Percentiles rank a stretch among this genome's conserved stretches.
Conservation (phyloP, 2,113 vertebrate genomes). For the Agapornis roseicollis region DNA sequence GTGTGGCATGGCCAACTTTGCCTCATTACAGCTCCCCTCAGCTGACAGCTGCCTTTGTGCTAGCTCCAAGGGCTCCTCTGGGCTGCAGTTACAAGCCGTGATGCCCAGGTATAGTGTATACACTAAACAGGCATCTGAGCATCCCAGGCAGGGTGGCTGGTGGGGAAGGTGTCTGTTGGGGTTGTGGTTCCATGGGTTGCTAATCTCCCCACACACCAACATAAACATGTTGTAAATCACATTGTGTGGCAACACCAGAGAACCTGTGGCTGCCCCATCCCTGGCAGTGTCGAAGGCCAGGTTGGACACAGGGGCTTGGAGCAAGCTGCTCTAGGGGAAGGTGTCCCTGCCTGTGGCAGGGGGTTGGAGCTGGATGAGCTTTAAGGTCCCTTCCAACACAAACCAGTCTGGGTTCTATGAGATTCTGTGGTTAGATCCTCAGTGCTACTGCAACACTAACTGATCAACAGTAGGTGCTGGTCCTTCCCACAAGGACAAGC, state of each 20-base stretch:
- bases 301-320: not conserved
- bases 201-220: not conserved
- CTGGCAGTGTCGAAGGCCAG: not conserved
- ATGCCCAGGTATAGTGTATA: not conserved
- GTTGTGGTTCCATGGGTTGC: not conserved
- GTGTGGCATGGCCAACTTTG: not conserved
- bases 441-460: not conserved
- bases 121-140: accelerated
- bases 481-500: not conserved
- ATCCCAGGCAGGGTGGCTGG: not conserved
- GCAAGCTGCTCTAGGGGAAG: not conserved
- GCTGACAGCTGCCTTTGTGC: not conserved
- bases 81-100: not conserved
- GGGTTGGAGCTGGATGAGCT: not conserved
- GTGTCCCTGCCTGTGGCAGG: not conserved
- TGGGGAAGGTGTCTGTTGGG: not conserved
- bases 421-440: not conserved
- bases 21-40: not conserved
- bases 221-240: not conserved
- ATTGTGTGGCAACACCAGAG: not conserved
- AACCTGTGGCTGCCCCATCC: not conserved
- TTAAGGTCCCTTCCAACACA: not conserved
- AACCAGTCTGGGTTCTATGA: not conserved
- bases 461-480: not conserved
- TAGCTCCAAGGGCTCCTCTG: not conserved